Base-by-base conservation (phyloP, 2,113 vertebrate species). In the Apodemus sylvaticus region DNA sequence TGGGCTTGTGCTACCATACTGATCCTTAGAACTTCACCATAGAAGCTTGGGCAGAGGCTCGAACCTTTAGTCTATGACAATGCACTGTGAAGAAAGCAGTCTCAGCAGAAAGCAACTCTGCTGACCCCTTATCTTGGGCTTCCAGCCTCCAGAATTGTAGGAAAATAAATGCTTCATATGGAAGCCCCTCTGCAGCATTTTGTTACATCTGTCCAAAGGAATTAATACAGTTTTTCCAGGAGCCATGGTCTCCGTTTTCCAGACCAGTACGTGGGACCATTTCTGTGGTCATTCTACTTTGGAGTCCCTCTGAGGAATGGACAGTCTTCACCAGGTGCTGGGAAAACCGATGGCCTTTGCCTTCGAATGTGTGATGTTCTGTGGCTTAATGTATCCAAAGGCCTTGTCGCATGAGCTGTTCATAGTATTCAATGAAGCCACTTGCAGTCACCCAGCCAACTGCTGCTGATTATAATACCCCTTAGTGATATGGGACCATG, bases 231-330 rank as follows among this genome's bases (percentile, higher is more conserved):
- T 31, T 34, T 85, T 34, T 8, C 39, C 60, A 5, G 79, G 55
- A 60, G n/a, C 22, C 42, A 11, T 9, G 26, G 13, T 17, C 24
- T 42, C 81, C 36, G 9, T 60, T 62, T 62, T 39, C 29, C n/a
- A 31, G n/a, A 39, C 58, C n/a, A 62, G 58, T 0, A 0, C 7
- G n/a, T 42, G 13, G 39, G n/a, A 62, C 24, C 1, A 0, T 42
- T 24, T 64, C n/a, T 85, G 81, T 11, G 16, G n/a, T 64, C 81
- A 31, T 85, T 45, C 39, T 45, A 31, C 81, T 8, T 85, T 85
- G 62, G 81, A 45, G 14, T 64, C 39, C 39, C 29, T 85, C 58
- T 64, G 13, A 31, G 81, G 81, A 85, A 64, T 45, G 26, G 39
- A 31, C 7, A 1, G n/a, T 85, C 34, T n/a, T 14, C 12, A 31